Conservation (phyloP, 1,140 invertebrate species). For the Sycophaga agraensis region DNA sequence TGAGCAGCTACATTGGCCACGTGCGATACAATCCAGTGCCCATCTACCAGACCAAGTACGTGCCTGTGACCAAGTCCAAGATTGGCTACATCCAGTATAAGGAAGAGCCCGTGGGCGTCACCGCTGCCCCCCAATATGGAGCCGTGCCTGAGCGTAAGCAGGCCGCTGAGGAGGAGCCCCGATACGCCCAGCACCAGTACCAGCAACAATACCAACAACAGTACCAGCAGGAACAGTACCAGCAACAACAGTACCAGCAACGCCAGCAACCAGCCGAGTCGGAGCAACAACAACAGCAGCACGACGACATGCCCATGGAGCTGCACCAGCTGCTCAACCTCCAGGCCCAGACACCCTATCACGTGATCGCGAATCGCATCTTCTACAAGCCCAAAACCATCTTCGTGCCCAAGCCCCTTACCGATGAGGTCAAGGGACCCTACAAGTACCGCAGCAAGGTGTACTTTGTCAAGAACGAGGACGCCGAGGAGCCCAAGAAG, state of each 20-base stretch:
- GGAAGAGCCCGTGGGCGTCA: conserved; percentile 31
- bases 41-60: no score
- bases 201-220: conserved; percentile 16
- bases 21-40: background rate
- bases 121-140: conserved; percentile 20
- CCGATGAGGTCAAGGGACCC: conserved; percentile 37
- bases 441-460: conserved; percentile 46
- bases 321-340: conserved; percentile 48
- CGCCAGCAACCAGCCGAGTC: conserved; percentile 8
- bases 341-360: conserved; percentile 51
- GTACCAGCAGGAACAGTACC: background rate
- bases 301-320: conserved; percentile 43
- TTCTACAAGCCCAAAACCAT: conserved; percentile 43
- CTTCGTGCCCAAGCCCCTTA: conserved; percentile 47
- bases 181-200: background rate
- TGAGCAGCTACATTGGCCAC: no score
- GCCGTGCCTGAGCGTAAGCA: conserved; percentile 2
- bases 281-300: background rate
- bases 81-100: conserved; percentile 34
- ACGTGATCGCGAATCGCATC: conserved; percentile 52
- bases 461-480: conserved; percentile 34
- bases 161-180: background rate
- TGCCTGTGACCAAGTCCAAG: conserved; percentile 5
- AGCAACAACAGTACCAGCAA: background rate
- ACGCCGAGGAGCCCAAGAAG: background rate